Evolutionary conservation across 2,113 vertebrate species (phyloP).

Genomic region (Antidorcas marsupialis): DNA sequence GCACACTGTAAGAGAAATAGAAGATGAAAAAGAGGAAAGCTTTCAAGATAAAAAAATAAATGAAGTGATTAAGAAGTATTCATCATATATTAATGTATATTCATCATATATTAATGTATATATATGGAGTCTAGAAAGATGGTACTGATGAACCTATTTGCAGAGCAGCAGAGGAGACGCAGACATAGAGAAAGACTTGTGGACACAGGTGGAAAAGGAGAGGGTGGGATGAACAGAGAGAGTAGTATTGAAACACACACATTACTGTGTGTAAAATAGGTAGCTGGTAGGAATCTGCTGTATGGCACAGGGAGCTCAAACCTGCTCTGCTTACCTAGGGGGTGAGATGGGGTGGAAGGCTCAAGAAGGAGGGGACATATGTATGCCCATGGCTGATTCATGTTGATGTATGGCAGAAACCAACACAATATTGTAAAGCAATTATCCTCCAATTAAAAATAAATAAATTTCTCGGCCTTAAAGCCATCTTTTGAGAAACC

Average conservation of each 20-base stretch:
- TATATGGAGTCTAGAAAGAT: background rate
- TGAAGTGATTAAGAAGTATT: background rate
- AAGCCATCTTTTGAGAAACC: background rate
- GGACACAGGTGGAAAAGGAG: background rate
- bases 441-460: background rate
- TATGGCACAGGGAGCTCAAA: background rate
- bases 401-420: background rate
- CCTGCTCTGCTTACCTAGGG: background rate
- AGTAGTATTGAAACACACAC: background rate
- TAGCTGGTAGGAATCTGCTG: background rate
- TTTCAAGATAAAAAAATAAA: background rate
- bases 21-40: background rate
- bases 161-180: accelerated
- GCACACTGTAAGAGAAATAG: background rate
- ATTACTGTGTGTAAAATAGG: background rate
- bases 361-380: background rate
- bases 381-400: background rate
- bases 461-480: background rate
- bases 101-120: too few species aligned
- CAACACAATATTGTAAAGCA: background rate
- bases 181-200: background rate
- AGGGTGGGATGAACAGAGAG: background rate
- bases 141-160: background rate
- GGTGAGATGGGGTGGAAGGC: background rate
- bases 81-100: background rate